Percentiles rank a stretch among this genome's conserved stretches.
Evolutionary conservation across 2,113 vertebrate species (phyloP).

Genomic region (Motacilla alba): DNA sequence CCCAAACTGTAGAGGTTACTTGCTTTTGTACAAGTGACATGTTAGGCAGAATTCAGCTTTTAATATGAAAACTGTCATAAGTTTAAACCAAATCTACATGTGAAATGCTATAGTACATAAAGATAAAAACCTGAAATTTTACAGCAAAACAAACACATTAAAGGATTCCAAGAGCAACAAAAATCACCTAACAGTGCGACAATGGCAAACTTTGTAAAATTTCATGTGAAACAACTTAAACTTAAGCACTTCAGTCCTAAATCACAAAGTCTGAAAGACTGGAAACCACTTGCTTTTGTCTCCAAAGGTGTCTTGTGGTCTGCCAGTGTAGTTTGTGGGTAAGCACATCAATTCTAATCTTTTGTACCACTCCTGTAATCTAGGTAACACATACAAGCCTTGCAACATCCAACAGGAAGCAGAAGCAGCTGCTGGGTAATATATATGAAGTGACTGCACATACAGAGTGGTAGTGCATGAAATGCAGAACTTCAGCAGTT

Average conservation of each 20-base stretch:
- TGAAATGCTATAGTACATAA: background rate
- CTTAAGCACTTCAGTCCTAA: constrained; percentile 17
- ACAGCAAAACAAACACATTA: background rate
- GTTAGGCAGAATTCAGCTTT: background rate
- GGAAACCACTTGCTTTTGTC: constrained; percentile 63
- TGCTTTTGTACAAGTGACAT: background rate
- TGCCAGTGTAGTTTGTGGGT: constrained; percentile 55
- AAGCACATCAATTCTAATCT: constrained; percentile 64
- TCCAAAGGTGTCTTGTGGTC: constrained; percentile 60
- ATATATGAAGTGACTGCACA: background rate
- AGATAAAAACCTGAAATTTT: background rate
- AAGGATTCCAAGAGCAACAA: background rate
- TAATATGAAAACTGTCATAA: background rate
- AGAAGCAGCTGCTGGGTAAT: constrained; percentile 49
- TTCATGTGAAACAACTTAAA: background rate
- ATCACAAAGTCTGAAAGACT: constrained; percentile 49
- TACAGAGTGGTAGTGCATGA: constrained; percentile 13
- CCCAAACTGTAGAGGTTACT: background rate
- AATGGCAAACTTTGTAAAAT: background rate
- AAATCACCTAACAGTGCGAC: background rate
- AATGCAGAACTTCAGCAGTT: constrained; percentile 18
- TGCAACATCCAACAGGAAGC: constrained; percentile 71
- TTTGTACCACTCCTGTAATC: constrained; percentile 66
- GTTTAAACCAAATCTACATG: background rate
- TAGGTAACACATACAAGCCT: constrained; percentile 62